Base-by-base conservation (phyloP, 2,888 invertebrate species). In the Cephalotes varians region DNA sequence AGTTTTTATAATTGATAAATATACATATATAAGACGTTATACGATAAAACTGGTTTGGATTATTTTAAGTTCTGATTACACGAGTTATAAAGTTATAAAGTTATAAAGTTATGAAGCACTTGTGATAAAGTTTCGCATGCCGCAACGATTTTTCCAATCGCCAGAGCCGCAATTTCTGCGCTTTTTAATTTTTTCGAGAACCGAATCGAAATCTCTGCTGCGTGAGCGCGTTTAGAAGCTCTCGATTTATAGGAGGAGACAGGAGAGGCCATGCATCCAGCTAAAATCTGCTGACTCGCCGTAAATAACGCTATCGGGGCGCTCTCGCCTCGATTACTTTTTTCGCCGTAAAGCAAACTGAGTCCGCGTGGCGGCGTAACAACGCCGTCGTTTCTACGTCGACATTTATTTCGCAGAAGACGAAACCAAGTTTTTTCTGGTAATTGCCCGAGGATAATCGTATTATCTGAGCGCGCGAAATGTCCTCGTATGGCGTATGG, bases 261-360 rank as follows among this genome's bases (percentile, higher is more conserved):
- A 56, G 77, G 54, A 77, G 77, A 56, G 69, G 77, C 77, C 44
- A 72, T 79, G 72, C 77, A 79, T 67, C 72, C 65, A 34, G 56
- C 77, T 74, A 73, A 76, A 82, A 82, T 73, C 85, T 76, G 72
- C 85, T 74, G 85, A 83, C 83, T 77, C 83, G 54, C 28, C 58
- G 18, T 74, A 64, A 62, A 72, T 64, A 64, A 81, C 74, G 76
- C 58, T 81, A 58, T 79, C 67, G 67, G 67, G 37, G 51, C 40
- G 62, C 81, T 74, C 73, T 49, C 31, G 47, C 56, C 64, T 47
- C 73, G 82, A 79, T 80, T 69, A 82, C 80, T 69, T 81, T 81
- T 81, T 81, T 76, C 81, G 62, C 44, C 76, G 80, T 79, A 67
- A 79, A 37, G 82, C 82, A 82, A 82, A 82, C 67, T 34, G 74